Base-by-base conservation (phyloP, 2,888 invertebrate species). In the Lasiommata megera region DNA sequence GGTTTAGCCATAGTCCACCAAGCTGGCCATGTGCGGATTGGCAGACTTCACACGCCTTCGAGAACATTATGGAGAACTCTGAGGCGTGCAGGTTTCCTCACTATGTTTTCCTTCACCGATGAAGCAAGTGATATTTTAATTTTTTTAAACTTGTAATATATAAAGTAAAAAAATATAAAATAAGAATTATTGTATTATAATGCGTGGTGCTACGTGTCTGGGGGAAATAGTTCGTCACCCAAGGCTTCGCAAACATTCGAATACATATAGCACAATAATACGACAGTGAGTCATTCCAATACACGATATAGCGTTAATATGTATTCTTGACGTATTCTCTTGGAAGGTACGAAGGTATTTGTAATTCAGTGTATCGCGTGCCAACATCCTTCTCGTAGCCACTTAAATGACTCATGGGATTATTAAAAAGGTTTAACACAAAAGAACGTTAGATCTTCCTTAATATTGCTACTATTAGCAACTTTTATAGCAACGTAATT, bases 331-430 rank as follows among this genome's bases (percentile, higher is more conserved):
- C 63, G 73, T 72, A 74, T 71, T 61, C 64, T 64, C 47, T 18
- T 47, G 18, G 40, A 52, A 51, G 16, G 58, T 56, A 64, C 66
- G 80, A 46, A 80, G 71, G 73, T 62, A 68, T 75, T 82, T 76
- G 67, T 69, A 71, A 83, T 83, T 81, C 79, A 63, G 70, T 64
- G 65, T 71, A 69, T 59, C 60, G 28, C 54, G 55, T 54, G 66
- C 34, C 56, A 64, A 75, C 82, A 83, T 83, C 82, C 82, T 82
- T 71, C 68, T 48, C 12, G 72, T 51, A 65, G 64, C 64, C 34
- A 63, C 61, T 65, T 54, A 41, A 6, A 23, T 55, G 47, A 57
- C 36, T 55, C 50, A 60, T 64, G 58, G 56, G 61, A 64, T 41
- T 55, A 23, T 46, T 44, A 11, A 48, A 67, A 65, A 65, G 67